These are phyloP conservation scores for Bolborhynchus lineola DNA, from an alignment of 2,113 vertebrate species.

Conservation along the genomic window DNA sequence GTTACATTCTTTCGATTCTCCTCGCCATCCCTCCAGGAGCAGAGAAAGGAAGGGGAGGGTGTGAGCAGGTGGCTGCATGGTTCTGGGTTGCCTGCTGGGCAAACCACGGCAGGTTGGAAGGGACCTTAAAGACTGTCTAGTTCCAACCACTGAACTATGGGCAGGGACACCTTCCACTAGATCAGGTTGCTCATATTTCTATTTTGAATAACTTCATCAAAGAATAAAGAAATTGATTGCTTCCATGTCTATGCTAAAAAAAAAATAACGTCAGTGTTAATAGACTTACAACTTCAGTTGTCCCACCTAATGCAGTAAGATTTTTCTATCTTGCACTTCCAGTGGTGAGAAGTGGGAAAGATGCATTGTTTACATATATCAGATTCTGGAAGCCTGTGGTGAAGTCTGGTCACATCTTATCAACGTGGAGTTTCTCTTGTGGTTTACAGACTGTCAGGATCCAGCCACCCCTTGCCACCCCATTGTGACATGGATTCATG, in stretches of 20 bases:
- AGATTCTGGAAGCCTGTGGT: neutral
- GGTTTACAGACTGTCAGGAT: slow-evolving; percentile 64
- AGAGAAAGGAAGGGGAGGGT: neutral
- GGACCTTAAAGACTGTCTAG: neutral
- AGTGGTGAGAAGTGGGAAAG: neutral
- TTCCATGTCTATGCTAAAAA: neutral
- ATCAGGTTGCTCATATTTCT: neutral
- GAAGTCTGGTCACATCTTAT: neutral
- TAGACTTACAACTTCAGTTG: neutral
- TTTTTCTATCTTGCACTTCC: neutral
- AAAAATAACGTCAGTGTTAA: neutral
- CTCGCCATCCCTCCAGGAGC: neutral
- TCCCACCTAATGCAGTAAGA: neutral
- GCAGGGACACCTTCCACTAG: neutral
- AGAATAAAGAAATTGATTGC: neutral
- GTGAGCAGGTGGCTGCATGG: neutral
- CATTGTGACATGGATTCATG: slow-evolving; percentile 74
- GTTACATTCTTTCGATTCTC: neutral
- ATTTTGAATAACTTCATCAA: neutral
- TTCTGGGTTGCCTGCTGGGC: neutral
- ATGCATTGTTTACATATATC: neutral
- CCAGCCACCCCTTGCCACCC: slow-evolving; percentile 64
- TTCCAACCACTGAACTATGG: neutral
- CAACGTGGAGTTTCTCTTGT: neutral
- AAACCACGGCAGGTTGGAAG: neutral